Percentiles rank a stretch among this genome's conserved stretches.
Evolutionary conservation across 2,113 vertebrate species (phyloP).

Genomic region (Butorides virescens): DNA sequence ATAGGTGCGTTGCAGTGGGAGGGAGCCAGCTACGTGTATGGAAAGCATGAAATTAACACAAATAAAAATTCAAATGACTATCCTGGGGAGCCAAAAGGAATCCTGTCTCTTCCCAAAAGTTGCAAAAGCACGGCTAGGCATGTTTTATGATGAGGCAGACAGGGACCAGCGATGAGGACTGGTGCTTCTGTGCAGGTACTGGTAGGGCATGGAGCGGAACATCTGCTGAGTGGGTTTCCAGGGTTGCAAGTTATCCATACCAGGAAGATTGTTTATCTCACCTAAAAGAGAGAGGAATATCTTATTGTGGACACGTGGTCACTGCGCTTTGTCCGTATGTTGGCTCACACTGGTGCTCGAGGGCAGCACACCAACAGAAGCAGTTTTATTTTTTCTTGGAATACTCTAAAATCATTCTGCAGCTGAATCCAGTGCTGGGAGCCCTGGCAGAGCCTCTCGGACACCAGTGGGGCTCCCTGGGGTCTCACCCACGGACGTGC

Average conservation of each 20-base stretch:
- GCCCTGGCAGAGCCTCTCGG: not conserved
- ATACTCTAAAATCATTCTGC: not conserved
- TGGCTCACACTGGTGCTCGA: not conserved
- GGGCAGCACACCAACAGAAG: not conserved
- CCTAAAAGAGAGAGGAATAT: not conserved
- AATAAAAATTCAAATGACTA: not conserved
- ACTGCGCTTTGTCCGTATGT: not conserved
- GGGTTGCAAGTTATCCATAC: not conserved
- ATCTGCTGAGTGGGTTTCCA: not conserved
- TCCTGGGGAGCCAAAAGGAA: not conserved
- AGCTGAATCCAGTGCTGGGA: not conserved
- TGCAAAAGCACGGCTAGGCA: not conserved
- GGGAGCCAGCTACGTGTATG: accelerated
- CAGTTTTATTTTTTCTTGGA: not conserved
- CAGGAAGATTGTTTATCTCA: not conserved
- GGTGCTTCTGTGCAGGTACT: not conserved
- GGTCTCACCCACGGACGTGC: accelerated
- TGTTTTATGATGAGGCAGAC: not conserved
- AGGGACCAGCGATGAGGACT: not conserved
- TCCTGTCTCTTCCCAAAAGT: not conserved
- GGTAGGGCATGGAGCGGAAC: not conserved
- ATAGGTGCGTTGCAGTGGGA: not conserved
- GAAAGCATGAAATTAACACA: not conserved
- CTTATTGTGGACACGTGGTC: not conserved
- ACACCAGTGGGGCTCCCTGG: accelerated